phyloP scores from a whole-genome alignment of 2,113 vertebrate genomes.

The Conger conger region DNA sequence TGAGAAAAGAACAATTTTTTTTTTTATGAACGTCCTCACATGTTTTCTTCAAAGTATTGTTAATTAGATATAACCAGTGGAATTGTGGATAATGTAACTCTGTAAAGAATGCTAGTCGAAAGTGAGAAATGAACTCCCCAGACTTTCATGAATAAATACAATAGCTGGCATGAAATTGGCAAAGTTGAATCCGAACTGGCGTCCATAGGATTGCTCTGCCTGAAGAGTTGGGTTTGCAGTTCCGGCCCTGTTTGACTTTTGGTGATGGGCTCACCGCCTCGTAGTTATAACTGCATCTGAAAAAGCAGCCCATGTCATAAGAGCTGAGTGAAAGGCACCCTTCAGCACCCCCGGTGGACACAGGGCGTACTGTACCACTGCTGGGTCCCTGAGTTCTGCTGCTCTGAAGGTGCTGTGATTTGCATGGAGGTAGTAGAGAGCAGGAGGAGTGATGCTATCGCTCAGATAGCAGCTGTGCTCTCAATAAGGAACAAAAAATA shows the following conservation, averaged over 20 bases:
- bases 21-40: background rate
- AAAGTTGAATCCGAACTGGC: background rate
- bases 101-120: conserved; percentile 17
- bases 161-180: background rate
- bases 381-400: background rate
- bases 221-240: background rate
- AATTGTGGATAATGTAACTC: background rate
- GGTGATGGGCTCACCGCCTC: background rate
- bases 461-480: background rate
- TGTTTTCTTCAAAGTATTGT: background rate
- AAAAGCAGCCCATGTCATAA: background rate
- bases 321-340: background rate
- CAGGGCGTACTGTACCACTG: background rate
- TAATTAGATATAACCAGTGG: conserved; percentile 18
- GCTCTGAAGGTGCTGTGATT: background rate
- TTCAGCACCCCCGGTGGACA: conserved; percentile 30
- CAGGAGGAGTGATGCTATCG: background rate
- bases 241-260: background rate
- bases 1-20: background rate
- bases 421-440: background rate
- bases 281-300: background rate
- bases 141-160: background rate
- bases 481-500: background rate
- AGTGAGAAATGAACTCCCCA: background rate
- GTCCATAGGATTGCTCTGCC: background rate